A percentile compares a stretch with the other conserved stretches of the same genome.
Evolutionary conservation across 2,888 invertebrate species (phyloP).

Genomic region (Euzophera pinguis): DNA sequence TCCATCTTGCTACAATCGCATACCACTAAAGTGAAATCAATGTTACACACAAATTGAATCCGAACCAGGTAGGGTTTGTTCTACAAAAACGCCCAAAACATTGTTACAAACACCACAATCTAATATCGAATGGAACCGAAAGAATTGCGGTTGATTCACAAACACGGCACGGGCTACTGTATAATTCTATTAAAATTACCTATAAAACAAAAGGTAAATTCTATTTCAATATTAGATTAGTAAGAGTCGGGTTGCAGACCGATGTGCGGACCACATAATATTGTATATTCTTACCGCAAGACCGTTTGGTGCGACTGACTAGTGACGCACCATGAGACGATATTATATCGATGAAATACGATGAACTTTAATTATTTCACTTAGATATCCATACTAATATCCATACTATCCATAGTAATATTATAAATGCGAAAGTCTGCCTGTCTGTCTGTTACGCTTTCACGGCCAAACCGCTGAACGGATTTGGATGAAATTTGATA

Average conservation of each 20-base stretch:
- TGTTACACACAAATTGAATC: no score
- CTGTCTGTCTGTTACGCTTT: no score
- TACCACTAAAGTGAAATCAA: no score
- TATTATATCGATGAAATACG: not conserved
- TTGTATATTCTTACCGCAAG: conserved; percentile 72
- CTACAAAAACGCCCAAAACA: not conserved
- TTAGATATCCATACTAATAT: no score
- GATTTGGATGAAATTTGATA: no score
- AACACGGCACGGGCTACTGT: conserved; percentile 32
- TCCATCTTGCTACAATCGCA: no score
- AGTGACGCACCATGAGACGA: conserved; percentile 44
- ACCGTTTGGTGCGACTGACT: conserved; percentile 73
- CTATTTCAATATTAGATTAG: conserved; percentile 74
- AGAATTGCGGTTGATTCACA: conserved; percentile 6
- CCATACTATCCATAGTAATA: no score
- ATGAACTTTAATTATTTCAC: no score
- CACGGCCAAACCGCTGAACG: no score
- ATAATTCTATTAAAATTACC: conserved; percentile 25
- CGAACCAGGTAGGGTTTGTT: no score
- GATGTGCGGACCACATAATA: conserved; percentile 67
- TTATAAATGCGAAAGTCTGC: no score
- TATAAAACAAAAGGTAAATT: conserved; percentile 31
- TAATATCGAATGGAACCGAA: conserved; percentile 1
- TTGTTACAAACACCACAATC: not conserved
- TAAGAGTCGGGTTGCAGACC: conserved; percentile 55